Evolutionary conservation across 1,140 invertebrate genomes (phyloP), one percentile per base, ranked within the genome.

Genomic region (Orchestia grillus): DNA sequence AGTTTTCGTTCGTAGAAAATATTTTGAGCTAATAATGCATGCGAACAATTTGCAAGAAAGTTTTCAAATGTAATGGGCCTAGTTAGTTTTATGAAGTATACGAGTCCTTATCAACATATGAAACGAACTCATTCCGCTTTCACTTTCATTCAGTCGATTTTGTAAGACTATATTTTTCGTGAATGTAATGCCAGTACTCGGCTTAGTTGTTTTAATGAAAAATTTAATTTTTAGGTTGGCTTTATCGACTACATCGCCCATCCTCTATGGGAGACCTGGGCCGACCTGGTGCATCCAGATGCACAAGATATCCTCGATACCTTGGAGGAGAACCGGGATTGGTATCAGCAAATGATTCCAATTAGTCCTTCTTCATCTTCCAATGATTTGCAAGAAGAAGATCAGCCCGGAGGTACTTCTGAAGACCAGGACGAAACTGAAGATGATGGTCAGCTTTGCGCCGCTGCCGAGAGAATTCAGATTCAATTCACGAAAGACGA

Each of bases 171-270:
- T 53, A 53, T 53, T 8, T 53, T 53, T 53, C 19, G 47, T 6
- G 19, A 53, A 19, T 53, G 47, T 53, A n/a, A n/a, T n/a, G n/a
- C n/a, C n/a, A n/a, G n/a, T n/a, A n/a, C n/a, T n/a, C n/a, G n/a
- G n/a, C n/a, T n/a, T n/a, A n/a, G n/a, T 53, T 53, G 47, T 90
- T 11, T 16, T 94, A 45, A 94, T 45, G 40, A 6, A 94, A 94
- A 11, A 77, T 45, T 45, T 96, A 40, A 90, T 96, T 97, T 97
- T 88, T 97, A 99, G 98, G 99, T 99, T 97, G 99, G 99, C 96
- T 99, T 99, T 97, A 99, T 99, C 97, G 99, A 99, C 97, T 99
- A 99, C 97, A 99, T 99, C 97, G 99, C 99, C 6, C 99, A 99
- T 98, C 99, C 99, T 16, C 97, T 99, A 42, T 99, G 99, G 99